phyloP scores from a whole-genome alignment of 2,888 invertebrate genomes.

The Lochmaea crataegi region DNA sequence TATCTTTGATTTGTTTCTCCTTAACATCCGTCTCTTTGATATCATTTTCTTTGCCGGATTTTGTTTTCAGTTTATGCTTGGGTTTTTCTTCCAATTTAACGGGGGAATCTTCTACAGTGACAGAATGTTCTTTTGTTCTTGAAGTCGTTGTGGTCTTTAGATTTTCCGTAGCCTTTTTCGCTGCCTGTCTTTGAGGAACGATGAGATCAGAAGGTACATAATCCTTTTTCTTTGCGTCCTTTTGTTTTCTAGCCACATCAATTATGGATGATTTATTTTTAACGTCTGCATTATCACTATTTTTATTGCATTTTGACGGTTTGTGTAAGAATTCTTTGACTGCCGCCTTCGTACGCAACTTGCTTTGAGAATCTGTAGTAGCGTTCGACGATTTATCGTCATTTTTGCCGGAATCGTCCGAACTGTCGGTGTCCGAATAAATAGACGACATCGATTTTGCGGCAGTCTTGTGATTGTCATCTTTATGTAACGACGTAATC shows the following conservation, averaged over 20 bases:
- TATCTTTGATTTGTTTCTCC: constrained; percentile 54
- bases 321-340: constrained; percentile 82
- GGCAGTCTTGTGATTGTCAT: constrained; percentile 61
- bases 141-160: constrained; percentile 76
- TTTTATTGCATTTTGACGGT: constrained; percentile 58
- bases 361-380: constrained; percentile 75
- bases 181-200: constrained; percentile 90
- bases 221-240: constrained; percentile 65
- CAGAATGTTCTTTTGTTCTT: constrained; percentile 57
- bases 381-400: constrained; percentile 72
- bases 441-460: constrained; percentile 77
- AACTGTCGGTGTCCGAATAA: constrained; percentile 83
- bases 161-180: constrained; percentile 91
- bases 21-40: constrained; percentile 42
- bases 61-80: constrained; percentile 54
- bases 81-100: constrained; percentile 50
- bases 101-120: constrained; percentile 45
- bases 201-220: constrained; percentile 82
- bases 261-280: constrained; percentile 43
- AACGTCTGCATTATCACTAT: constrained; percentile 53
- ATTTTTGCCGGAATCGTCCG: constrained; percentile 71
- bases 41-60: constrained; percentile 50
- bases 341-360: constrained; percentile 83
- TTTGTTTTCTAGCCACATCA: constrained; percentile 46
- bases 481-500: constrained; percentile 59